phyloP scores from a whole-genome alignment of 2,888 invertebrate genomes.

The Caenorhabditis macrosperma region DNA sequence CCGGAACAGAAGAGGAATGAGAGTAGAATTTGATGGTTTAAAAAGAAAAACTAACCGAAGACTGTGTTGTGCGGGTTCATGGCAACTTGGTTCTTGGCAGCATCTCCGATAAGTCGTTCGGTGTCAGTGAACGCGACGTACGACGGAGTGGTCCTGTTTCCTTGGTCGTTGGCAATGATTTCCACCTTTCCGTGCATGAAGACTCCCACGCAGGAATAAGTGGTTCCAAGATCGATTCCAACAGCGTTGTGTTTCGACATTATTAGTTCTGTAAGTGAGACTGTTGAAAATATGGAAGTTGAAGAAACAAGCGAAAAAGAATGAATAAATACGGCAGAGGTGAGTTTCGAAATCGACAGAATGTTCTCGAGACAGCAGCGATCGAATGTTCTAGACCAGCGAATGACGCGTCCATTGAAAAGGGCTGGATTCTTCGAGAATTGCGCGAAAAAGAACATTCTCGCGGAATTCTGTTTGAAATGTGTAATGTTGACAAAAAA shows the following conservation, averaged over 20 bases:
- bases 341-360: too few species aligned
- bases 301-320: too few species aligned
- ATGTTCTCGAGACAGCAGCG: too few species aligned
- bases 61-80: slow-evolving; percentile 68
- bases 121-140: slow-evolving; percentile 83
- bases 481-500: too few species aligned
- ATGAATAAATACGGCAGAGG: too few species aligned
- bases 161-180: slow-evolving; percentile 76
- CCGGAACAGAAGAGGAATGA: slow-evolving; percentile 13
- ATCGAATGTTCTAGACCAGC: too few species aligned
- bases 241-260: slow-evolving; percentile 76
- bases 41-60: slow-evolving; percentile 11
- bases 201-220: slow-evolving; percentile 79
- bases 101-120: slow-evolving; percentile 82
- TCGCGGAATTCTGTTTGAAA: too few species aligned
- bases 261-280: slow-evolving; percentile 11
- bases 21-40: too few species aligned
- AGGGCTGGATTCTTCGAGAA: too few species aligned
- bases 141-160: slow-evolving; percentile 87
- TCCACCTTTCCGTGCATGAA: slow-evolving; percentile 81
- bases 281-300: too few species aligned
- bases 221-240: slow-evolving; percentile 80
- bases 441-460: too few species aligned
- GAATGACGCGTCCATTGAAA: too few species aligned
- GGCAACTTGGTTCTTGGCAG: slow-evolving; percentile 82